Conservation (phyloP, 2,797 vertebrate species). For the Vespertilio murinus region DNA sequence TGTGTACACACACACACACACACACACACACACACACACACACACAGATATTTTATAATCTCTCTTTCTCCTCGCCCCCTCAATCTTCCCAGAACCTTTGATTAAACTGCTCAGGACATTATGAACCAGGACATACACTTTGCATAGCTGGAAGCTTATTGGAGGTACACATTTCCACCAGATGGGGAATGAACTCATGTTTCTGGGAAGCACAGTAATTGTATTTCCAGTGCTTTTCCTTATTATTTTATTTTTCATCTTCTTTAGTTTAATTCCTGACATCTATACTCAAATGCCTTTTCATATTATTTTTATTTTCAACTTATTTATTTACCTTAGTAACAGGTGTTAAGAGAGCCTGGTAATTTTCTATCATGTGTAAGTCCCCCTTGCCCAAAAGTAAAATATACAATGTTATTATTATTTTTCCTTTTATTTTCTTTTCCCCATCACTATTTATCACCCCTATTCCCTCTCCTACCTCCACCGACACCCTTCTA, state of each 20-base stretch:
- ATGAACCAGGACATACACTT: neutral
- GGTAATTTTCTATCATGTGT: neutral
- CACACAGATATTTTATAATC: neutral
- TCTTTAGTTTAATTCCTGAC: neutral
- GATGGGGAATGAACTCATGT: slow-evolving; percentile 11
- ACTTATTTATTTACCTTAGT: slow-evolving; percentile 5
- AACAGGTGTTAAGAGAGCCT: fast-evolving
- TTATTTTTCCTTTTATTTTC: neutral
- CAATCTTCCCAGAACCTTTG: neutral
- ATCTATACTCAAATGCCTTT: neutral
- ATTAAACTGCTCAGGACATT: neutral
- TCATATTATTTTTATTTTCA: neutral
- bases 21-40: neutral
- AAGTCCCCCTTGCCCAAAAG: neutral
- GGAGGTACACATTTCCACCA: neutral
- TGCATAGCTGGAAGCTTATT: neutral
- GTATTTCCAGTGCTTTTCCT: neutral
- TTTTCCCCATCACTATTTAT: neutral
- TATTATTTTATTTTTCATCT: neutral
- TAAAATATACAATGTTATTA: neutral
- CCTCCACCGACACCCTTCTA: neutral
- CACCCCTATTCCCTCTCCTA: neutral
- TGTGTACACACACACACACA: fast-evolving
- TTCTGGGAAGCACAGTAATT: neutral
- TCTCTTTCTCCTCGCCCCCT: neutral